Percentiles rank a stretch among this genome's conserved stretches.
Conservation (phyloP, 1,140 invertebrate genomes). For the Apocrypta bakeri region DNA sequence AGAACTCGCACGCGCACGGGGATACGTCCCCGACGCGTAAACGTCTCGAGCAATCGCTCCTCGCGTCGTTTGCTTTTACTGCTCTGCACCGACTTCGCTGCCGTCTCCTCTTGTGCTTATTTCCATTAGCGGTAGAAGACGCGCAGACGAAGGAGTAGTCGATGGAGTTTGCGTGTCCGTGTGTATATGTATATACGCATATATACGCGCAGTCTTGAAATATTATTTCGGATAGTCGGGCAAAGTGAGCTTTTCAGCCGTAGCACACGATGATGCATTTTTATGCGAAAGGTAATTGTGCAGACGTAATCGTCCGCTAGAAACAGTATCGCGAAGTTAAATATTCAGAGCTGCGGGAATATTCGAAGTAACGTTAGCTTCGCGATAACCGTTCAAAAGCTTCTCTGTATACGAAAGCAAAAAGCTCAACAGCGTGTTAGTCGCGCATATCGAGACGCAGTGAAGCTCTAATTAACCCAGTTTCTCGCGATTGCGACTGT, state of each 20-base stretch:
- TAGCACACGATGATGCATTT: too few species aligned
- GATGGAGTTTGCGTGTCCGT: not conserved
- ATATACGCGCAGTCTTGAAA: not conserved
- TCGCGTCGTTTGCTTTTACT: conserved; percentile 58
- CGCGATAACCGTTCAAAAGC: too few species aligned
- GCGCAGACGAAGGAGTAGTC: too few species aligned
- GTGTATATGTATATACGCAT: not conserved
- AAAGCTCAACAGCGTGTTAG: not conserved
- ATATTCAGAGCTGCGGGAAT: too few species aligned
- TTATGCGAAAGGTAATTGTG: too few species aligned
- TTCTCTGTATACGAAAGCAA: too few species aligned
- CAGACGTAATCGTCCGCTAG: too few species aligned
- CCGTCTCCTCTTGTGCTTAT: conserved; percentile 20
- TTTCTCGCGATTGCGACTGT: not conserved
- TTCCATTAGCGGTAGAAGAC: conserved; percentile 7
- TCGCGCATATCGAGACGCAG: not conserved
- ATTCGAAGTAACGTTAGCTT: too few species aligned
- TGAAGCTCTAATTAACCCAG: not conserved
- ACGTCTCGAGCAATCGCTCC: conserved; percentile 45
- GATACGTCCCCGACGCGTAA: conserved; percentile 16
- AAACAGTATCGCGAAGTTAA: too few species aligned
- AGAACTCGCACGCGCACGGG: not conserved
- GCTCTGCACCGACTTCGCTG: too few species aligned
- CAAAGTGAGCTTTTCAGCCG: not conserved
- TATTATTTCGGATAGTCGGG: not conserved